Evolutionary conservation across 2,888 invertebrate genomes (phyloP).

Genomic region (Acronicta aceris): DNA sequence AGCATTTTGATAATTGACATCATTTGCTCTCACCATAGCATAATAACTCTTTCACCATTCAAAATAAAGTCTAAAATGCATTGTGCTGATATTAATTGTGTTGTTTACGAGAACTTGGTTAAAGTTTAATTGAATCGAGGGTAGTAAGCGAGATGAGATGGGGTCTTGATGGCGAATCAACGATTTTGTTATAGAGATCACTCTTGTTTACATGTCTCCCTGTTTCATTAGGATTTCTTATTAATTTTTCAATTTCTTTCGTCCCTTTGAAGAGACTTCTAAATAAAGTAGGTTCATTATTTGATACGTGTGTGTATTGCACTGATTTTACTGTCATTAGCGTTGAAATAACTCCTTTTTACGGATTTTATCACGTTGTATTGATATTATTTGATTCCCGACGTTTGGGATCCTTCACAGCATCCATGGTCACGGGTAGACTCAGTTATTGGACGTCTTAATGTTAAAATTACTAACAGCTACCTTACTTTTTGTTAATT

Average conservation of each 20-base stretch:
- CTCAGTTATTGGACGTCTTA: too few species aligned
- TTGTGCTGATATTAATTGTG: constrained; percentile 75
- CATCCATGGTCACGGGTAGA: too few species aligned
- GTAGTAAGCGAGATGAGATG: constrained; percentile 65
- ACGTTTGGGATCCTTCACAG: too few species aligned
- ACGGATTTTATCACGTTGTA: too few species aligned
- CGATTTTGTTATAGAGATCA: constrained; percentile 72
- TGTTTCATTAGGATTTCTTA: constrained; percentile 47
- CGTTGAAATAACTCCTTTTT: too few species aligned
- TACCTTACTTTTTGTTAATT: too few species aligned
- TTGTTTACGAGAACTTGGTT: constrained; percentile 86
- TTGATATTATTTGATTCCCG: too few species aligned
- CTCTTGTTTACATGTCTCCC: constrained; percentile 71
- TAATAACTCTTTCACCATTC: constrained; percentile 37
- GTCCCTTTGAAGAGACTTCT: constrained; percentile 10
- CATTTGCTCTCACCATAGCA: constrained; percentile 35
- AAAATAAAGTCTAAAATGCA: constrained; percentile 66
- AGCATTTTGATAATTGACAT: constrained; percentile 75
- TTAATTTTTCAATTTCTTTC: constrained; percentile 48
- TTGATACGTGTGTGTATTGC: constrained; percentile 1
- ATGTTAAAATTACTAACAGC: too few species aligned
- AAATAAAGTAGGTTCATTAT: constrained; percentile 20
- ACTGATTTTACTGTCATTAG: background rate
- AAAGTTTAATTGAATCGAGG: constrained; percentile 87
- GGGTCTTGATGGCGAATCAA: constrained; percentile 77